Conservation (phyloP, 2,797 vertebrate genomes). For the Pangasius djambal region DNA sequence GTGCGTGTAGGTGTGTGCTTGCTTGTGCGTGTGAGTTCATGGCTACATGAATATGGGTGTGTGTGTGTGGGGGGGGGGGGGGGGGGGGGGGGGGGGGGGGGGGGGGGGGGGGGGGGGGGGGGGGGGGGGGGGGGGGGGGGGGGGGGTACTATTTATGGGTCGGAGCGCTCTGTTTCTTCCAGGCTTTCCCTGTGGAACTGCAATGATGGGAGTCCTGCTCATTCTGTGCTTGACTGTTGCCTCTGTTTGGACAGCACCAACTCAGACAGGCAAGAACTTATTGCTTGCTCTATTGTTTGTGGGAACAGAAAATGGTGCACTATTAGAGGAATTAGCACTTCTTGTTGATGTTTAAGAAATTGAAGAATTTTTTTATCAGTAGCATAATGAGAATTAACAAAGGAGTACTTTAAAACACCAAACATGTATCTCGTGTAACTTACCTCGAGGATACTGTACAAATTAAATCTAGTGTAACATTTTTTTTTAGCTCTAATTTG, state of each 20-base stretch:
- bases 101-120: too few relatives aligned
- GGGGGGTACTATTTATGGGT: slow-evolving; percentile 21
- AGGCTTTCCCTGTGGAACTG: slow-evolving; percentile 35
- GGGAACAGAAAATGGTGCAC: background rate
- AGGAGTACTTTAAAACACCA: background rate
- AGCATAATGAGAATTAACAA: background rate
- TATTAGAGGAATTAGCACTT: background rate
- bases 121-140: too few relatives aligned
- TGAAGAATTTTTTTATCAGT: background rate
- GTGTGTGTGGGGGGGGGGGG: too few relatives aligned
- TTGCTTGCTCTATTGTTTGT: background rate
- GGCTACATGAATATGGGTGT: slow-evolving; percentile 1
- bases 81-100: too few relatives aligned
- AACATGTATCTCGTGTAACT: background rate
- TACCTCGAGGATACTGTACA: background rate
- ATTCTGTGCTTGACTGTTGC: slow-evolving; percentile 59
- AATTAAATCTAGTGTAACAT: background rate
- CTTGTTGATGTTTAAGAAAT: background rate
- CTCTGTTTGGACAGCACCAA: slow-evolving; percentile 50
- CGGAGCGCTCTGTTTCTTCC: slow-evolving; percentile 27
- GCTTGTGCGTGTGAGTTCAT: background rate
- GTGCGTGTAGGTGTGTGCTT: slow-evolving; percentile 33
- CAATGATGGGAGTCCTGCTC: slow-evolving; percentile 61
- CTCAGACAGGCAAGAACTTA: slow-evolving; percentile 64
- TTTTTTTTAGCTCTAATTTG: background rate